Conservation (phyloP, 2,797 vertebrate species). For the Pipistrellus pygmaeus region DNA sequence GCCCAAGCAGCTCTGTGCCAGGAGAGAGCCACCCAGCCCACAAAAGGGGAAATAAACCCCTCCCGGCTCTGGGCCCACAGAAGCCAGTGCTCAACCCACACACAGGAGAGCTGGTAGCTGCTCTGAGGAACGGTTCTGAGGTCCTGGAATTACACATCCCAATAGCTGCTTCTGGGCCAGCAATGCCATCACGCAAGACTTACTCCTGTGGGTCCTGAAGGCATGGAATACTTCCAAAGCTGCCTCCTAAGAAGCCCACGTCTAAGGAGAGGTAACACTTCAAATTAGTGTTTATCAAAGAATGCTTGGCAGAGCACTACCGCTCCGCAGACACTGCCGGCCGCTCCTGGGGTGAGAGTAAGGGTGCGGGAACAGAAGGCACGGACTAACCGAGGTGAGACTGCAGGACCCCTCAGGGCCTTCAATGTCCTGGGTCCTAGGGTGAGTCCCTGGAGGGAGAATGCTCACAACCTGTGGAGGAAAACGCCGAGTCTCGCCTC, state of each 20-base stretch:
- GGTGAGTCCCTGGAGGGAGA: not conserved
- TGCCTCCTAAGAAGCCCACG: not conserved
- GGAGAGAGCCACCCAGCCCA: not conserved
- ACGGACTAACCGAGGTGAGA: not conserved
- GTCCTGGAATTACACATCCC: not conserved
- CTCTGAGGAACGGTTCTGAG: not conserved
- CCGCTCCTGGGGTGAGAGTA: not conserved
- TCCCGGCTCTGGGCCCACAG: not conserved
- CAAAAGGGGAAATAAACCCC: not conserved
- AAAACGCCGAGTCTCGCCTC: not conserved
- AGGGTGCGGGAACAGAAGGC: not conserved
- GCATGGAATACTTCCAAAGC: constrained; percentile 45
- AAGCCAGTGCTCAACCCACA: not conserved
- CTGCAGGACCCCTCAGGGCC: not conserved
- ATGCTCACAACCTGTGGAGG: not conserved
- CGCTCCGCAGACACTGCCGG: not conserved
- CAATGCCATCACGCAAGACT: not conserved
- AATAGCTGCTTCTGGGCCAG: not conserved
- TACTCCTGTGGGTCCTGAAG: not conserved
- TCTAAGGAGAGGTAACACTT: constrained; percentile 44
- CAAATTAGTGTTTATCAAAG: constrained; percentile 57
- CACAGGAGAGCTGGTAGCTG: not conserved
- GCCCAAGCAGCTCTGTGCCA: constrained; percentile 3
- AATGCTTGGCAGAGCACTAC: not conserved
- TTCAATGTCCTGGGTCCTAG: not conserved